Base-by-base conservation (phyloP, 2,888 invertebrate species). In the Parnassius apollo region DNA sequence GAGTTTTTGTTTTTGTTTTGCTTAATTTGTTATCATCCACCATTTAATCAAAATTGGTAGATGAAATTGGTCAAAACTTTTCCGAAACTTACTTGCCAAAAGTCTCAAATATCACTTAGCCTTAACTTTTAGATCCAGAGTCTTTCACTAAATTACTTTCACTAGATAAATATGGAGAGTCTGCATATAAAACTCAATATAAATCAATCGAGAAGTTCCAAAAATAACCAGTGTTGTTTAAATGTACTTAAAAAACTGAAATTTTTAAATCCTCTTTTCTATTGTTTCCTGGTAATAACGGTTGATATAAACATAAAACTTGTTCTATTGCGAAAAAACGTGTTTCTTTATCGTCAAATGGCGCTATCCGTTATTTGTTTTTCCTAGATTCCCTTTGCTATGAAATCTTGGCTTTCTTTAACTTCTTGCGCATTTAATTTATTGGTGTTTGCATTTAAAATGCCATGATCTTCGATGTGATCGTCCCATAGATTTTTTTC, bases 301-400 rank as follows among this genome's bases (percentile, higher is more conserved):
- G 88, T 92, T 91, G 92, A 92, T 92, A 91, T 92, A 91, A 92
- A 92, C 85, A 82, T 86, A 92, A 92, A 92, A 92, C 92, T 92
- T 91, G 92, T 92, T 92, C 92, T 92, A 92, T 92, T 92, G 92
- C 92, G 91, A 92, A 92, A 92, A 92, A 92, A 92, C 91, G 91
- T 89, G 87, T 90, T 91, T 83, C 92, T 92, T 91, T 91, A 91
- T 88, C 88, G 92, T 92, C 92, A 92, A 92, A 92, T 92, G 90
- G 87, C 91, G 88, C 78, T 79, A 74, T 77, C 75, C 86, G 76
- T 85, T 83, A 86, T 90, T 88, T 81, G 69, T 83, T 86, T 71
- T 74, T 80, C 76, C 88, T 91, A 83, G 83, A 85, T 82, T 77
- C 82, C 83, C 74, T 88, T 82, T 72, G 83, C 79, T 91, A 91